Percentiles rank a stretch among this genome's conserved stretches.
Evolutionary conservation across 2,888 invertebrate species (phyloP).

Genomic region (Spodoptera littoralis): DNA sequence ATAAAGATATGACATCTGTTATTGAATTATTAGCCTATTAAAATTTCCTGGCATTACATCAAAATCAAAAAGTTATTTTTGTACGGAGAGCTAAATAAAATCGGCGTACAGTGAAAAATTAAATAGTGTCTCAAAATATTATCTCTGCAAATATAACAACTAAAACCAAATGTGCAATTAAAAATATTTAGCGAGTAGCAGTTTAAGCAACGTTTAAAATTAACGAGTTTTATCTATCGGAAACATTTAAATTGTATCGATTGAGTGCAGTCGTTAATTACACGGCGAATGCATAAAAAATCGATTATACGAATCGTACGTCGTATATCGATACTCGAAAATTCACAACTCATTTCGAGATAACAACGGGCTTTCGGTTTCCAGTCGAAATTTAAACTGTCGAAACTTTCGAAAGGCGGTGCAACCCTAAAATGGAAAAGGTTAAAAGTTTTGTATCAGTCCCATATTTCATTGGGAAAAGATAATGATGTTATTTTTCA

Average conservation of each 20-base stretch:
- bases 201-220: conserved; percentile 61
- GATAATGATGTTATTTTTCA: conserved; percentile 71
- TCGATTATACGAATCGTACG: conserved; percentile 61
- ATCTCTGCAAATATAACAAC: conserved; percentile 42
- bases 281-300: conserved; percentile 57
- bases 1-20: neutral
- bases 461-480: conserved; percentile 65
- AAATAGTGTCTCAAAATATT: conserved; percentile 30
- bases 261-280: conserved; percentile 74
- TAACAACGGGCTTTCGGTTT: conserved; percentile 57
- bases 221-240: conserved; percentile 72
- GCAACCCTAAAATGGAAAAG: conserved; percentile 69
- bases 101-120: conserved; percentile 13
- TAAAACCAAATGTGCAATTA: conserved; percentile 59
- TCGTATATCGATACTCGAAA: conserved; percentile 59
- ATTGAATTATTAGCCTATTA: conserved; percentile 17
- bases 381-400: conserved; percentile 52
- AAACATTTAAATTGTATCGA: conserved; percentile 73
- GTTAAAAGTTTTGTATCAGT: conserved; percentile 68
- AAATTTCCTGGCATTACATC: conserved; percentile 47
- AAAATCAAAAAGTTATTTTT: conserved; percentile 24
- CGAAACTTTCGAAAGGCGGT: conserved; percentile 57
- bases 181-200: conserved; percentile 55
- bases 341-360: conserved; percentile 62
- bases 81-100: conserved; percentile 17